A percentile compares a stretch with the other conserved stretches of the same genome.
Evolutionary conservation across 2,797 vertebrate species (phyloP).

Genomic region (Acanthurus leucopareius): DNA sequence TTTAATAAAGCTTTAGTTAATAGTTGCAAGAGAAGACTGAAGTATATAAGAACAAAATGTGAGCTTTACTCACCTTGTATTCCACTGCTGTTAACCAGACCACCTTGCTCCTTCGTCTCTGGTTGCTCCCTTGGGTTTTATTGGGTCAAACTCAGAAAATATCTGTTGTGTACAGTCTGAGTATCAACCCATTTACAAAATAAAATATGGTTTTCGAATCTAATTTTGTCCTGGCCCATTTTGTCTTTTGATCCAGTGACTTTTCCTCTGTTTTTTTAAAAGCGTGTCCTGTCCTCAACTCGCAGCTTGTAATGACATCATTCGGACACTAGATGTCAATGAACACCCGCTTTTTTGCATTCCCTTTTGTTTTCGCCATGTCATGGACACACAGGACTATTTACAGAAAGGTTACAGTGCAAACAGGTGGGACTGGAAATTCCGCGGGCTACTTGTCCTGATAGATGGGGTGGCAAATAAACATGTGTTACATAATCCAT

Average conservation of each 20-base stretch:
- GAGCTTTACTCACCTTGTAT: conserved; percentile 35
- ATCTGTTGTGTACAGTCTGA: conserved; percentile 96
- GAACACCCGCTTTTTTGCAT: background rate
- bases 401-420: conserved; percentile 71
- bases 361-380: conserved; percentile 64
- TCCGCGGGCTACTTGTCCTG: conserved; percentile 40
- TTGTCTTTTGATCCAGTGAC: conserved; percentile 49
- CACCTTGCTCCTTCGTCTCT: conserved; percentile 85
- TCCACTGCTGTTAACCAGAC: conserved; percentile 45
- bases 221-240: conserved; percentile 64
- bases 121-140: conserved; percentile 92
- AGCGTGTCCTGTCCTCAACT: background rate
- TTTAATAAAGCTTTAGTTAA: conserved; percentile 16
- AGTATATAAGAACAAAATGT: background rate
- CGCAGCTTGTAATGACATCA: background rate
- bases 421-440: conserved; percentile 62
- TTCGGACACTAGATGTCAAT: conserved; percentile 64
- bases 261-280: background rate
- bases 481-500: conserved; percentile 62
- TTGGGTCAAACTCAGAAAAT: conserved; percentile 89
- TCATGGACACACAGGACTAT: conserved; percentile 69
- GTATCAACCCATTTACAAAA: conserved; percentile 89
- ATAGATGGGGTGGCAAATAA: conserved; percentile 41
- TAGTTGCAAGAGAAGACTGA: conserved; percentile 19
- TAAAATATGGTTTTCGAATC: conserved; percentile 77